phyloP scores from a whole-genome alignment of 2,888 invertebrate genomes.

The Eurois occulta region DNA sequence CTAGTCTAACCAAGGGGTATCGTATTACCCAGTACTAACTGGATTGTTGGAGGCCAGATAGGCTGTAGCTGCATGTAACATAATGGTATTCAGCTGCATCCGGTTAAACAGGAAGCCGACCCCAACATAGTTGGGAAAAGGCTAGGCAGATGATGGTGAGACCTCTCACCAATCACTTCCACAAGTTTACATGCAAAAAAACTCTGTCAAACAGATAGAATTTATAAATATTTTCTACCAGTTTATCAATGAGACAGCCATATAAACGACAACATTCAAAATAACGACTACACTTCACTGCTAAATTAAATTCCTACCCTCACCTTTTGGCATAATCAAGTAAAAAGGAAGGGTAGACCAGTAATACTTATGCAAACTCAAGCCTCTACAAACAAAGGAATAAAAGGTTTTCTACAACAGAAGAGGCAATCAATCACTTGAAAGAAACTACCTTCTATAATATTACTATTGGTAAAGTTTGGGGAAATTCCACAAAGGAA shows the following conservation, averaged over 20 bases:
- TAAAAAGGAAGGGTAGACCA: conserved; percentile 33
- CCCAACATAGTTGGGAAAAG: too few relatives aligned
- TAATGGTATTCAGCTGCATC: too few relatives aligned
- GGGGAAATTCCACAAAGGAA: neutral
- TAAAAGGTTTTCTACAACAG: conserved; percentile 9
- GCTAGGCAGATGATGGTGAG: too few relatives aligned
- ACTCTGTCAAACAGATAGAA: neutral
- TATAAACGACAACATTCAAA: conserved; percentile 22
- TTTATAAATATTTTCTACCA: neutral
- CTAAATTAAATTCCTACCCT: conserved; percentile 55
- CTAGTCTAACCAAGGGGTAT: too few relatives aligned
- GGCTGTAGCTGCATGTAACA: too few relatives aligned
- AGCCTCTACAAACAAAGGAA: conserved; percentile 15
- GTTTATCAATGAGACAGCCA: conserved; percentile 4
- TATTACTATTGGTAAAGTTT: conserved; percentile 17
- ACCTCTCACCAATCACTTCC: too few relatives aligned
- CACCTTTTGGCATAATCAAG: conserved; percentile 36
- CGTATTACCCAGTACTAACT: too few relatives aligned
- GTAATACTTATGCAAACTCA: conserved; percentile 6
- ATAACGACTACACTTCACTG: conserved; percentile 17
- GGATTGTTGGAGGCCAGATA: too few relatives aligned
- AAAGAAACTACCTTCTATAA: conserved; percentile 7
- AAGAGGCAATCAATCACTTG: conserved; percentile 1
- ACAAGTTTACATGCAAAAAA: neutral
- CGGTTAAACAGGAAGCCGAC: too few relatives aligned